These are phyloP conservation scores for Parambassis ranga DNA, from an alignment of 2,797 vertebrate genomes.

Conservation along the genomic window DNA sequence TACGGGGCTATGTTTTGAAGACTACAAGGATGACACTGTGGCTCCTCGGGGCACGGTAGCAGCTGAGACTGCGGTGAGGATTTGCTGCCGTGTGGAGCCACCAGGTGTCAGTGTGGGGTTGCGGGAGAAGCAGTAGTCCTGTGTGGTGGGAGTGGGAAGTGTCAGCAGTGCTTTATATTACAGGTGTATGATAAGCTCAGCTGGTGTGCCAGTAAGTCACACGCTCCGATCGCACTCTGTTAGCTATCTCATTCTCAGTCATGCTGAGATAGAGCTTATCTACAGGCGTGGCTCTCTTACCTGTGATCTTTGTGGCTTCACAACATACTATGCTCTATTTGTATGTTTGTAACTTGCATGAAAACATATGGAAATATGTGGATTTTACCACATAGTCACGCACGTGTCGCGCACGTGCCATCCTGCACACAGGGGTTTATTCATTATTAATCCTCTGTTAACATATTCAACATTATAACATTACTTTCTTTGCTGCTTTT, in stretches of 20 bases:
- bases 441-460: constrained; percentile 59
- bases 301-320: constrained; percentile 2
- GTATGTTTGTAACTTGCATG: background rate
- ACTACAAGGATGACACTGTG: constrained; percentile 14
- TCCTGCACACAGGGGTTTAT: constrained; percentile 30
- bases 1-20: constrained; percentile 13
- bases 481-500: constrained; percentile 47
- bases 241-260: background rate
- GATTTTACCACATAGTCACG: too few species aligned
- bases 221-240: constrained; percentile 1
- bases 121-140: background rate
- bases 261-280: background rate
- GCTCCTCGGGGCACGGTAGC: constrained; percentile 7
- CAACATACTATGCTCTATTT: constrained; percentile 5
- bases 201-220: constrained; percentile 41
- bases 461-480: constrained; percentile 42
- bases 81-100: constrained; percentile 42
- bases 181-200: constrained; percentile 58
- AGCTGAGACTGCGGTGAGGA: background rate
- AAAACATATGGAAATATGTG: constrained; percentile 19
- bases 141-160: constrained; percentile 4
- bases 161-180: constrained; percentile 15
- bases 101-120: constrained; percentile 72
- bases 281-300: background rate
- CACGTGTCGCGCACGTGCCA: too few species aligned